Base-by-base conservation (phyloP, 2,113 vertebrate genomes). In the Genyomyrus donnyi region DNA sequence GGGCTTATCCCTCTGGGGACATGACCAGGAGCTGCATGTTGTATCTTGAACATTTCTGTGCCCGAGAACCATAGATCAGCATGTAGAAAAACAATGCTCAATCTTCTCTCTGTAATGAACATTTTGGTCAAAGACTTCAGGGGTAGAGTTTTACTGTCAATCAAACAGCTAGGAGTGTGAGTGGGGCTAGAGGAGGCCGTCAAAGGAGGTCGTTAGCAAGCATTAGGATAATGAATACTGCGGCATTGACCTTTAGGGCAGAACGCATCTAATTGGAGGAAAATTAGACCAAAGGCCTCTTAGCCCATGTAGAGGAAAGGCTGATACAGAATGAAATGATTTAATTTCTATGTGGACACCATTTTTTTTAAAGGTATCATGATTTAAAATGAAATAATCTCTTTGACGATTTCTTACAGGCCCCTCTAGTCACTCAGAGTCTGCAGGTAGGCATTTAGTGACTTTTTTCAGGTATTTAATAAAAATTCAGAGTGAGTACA, bases 181-280 rank as follows among this genome's bases (percentile, higher is more conserved):
- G 35, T 42, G 35, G 17, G 7, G 19, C 35, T 42, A 87, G 50
- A 35, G 56, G 39, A 39, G 11, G 35, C 10, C 35, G 39, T 52
- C 27, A 21, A 53, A 50, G 87, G 31, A 62, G 87, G 87, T 88
- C 87, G 42, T 62, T 62, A 88, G 52, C 21, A 24, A 62, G 39
- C 87, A 66, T 62, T 31, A 88, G 39, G 35, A 62, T 62, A 88
- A 88, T 62, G 53, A 66, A 45, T 27, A 35, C 87, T 62, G 87
- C 0, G 39, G 87, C 35, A 53, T 45, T 45, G 87, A 88, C 87
- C 87, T 88, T 88, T 50, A 62, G 87, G 53, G 87, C 87, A 88
- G 53, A 58, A 24, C 9, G 8, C 27, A 17, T 88, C 87, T 62
- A 88, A 62, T 62, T 88, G 87, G 56, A 62, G 42, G 85, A 62